Base-by-base conservation (phyloP, 1,140 invertebrate species). In the Hermetia illucens region DNA sequence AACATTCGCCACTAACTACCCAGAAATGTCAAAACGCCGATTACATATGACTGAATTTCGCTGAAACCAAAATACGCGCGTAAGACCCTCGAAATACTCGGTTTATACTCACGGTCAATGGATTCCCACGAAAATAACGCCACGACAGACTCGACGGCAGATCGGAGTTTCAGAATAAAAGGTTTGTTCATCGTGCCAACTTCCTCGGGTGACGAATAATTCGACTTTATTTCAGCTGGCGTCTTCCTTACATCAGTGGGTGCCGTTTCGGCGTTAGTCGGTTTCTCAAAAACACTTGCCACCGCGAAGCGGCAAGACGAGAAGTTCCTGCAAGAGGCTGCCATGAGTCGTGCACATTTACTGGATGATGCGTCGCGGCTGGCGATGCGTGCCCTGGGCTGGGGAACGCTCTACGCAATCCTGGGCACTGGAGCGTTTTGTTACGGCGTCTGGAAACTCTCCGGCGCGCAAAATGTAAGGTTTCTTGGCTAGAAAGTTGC, bases 361-460 rank as follows among this genome's bases (percentile, higher is more conserved):
- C 66, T 73, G 17, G 85, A 89, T 55, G 76, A 75, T 42, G 88
- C 87, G 13, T 73, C 75, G 4, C 66, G 75, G 4, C 64, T 93
- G 40, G 89, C 89, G 2, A 40, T 87, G 21, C 63, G 82, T 53
- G 91, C 91, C 2, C 64, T 95, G 2, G 81, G 77, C 16, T 84
- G 82, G 79, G 90, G 87, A 3, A 84, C 85, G 4, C 49, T 91
- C 2, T 91, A 88, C 63, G 83, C 90, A 1, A 66, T 89, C 12
- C 66, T 77, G 24, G 87, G 88, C 9, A 85, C 86, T 45, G 72
- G 82, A 10, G 52, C 84, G 32, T 62, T 93, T 38, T 85, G 79
- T 56, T 90, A 79, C 62, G 71, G 73, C 9, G 74, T 92, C 39
- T 94, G 87, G 84, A 93, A 92, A 66, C 47, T 89, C 5, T 78